Base-by-base conservation (phyloP, 2,888 invertebrate genomes). In the Dione vanillae region DNA sequence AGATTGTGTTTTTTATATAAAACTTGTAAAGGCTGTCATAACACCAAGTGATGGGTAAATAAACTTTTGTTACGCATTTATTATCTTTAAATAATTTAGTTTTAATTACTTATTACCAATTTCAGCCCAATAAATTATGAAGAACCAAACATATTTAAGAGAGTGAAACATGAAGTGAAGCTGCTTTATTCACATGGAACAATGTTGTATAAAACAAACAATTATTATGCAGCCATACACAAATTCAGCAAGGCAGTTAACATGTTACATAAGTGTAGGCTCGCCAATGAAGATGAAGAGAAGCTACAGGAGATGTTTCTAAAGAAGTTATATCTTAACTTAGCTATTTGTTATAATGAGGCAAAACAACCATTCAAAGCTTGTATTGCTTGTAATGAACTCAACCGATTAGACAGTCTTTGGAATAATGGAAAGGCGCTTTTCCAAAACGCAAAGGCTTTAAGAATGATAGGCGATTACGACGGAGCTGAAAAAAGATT, bases 1-100 rank as follows among this genome's bases (percentile, higher is more conserved):
- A 0, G 95, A 96, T 76, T 95, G 97, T 65, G 87, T 97, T 6
- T 97, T 96, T 83, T 95, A 96, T 71, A 94, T 98, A 5, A 96
- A 96, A 84, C 80, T 98, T 1, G 75, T 96, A 0, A 89, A 86
- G 75, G 85, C 87, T 72, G 94, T 95, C 75, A 94, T 95, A 73
- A 91, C 88, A 71, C 82, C 89, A 41, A 78, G 79, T 69, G 78
- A 87, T 69, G 85, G 85, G 91, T 91, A 79, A 83, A 67, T 0
- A 27, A 80, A 76, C 16, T 9, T 9, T 56, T 51, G 56, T 47
- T 54, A 35, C 40, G 27, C 27, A 27, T 3, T 27, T 27, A 49
- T n/a, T 52, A 6, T 52, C 19, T 14, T n/a, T 10, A 19, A 2
- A 11, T 52, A 9, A 7, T 8, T 2, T 20, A 6, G 11, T 20